Conservation (phyloP, 2,113 vertebrate species). For the Delphinapterus leucas region DNA sequence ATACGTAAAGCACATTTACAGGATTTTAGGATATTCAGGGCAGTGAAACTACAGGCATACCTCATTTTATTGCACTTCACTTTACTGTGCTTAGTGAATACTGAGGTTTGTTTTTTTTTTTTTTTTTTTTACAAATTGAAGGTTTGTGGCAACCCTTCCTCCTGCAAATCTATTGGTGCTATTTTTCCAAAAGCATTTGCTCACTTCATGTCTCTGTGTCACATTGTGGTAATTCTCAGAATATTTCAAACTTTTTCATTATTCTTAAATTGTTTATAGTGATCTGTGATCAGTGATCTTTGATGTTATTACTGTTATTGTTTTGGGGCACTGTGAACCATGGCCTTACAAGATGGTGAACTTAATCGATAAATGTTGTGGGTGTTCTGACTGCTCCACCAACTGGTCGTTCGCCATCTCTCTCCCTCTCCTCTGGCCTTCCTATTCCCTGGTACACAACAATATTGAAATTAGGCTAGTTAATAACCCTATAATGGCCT, state of each 20-base stretch:
- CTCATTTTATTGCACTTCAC: not conserved
- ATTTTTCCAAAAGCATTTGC: not conserved
- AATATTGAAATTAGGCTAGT: not conserved
- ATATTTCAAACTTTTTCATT: not conserved
- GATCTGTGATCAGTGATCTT: not conserved
- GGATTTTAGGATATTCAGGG: not conserved
- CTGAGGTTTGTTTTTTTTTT: not conserved
- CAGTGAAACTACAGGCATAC: not conserved
- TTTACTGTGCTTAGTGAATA: not conserved
- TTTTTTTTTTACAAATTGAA: not conserved
- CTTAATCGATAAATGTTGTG: not conserved
- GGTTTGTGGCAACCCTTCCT: not conserved
- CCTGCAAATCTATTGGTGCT: not conserved
- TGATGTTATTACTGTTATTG: not conserved
- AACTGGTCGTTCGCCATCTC: not conserved
- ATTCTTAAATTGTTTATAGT: not conserved
- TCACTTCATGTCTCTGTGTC: not conserved
- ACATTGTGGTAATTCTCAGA: not conserved
- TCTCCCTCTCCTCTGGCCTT: not conserved
- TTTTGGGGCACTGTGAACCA: not conserved
- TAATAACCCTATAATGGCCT: not conserved
- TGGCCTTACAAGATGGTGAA: rapidly evolving
- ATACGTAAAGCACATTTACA: not conserved
- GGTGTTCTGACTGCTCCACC: not conserved
- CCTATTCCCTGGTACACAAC: not conserved